These are phyloP conservation scores for Tiphia femorata DNA, from an alignment of 2,888 invertebrate genomes.

Conservation along the genomic window DNA sequence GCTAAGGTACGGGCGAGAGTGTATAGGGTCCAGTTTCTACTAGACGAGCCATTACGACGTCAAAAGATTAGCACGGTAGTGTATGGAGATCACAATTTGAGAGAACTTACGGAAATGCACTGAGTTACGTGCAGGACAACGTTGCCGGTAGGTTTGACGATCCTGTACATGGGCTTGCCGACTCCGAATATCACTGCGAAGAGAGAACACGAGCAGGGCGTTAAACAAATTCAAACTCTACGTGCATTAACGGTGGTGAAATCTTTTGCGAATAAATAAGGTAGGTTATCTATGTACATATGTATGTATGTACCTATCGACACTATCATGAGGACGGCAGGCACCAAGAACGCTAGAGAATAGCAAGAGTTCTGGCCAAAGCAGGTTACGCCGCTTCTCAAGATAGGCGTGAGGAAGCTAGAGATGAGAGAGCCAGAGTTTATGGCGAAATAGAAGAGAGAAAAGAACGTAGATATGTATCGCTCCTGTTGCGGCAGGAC, in stretches of 20 bases:
- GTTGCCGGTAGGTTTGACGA: conserved; percentile 86
- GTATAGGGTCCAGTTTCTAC: no score
- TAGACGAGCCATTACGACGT: no score
- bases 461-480: conserved; percentile 89
- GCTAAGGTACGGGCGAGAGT: no score
- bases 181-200: conserved; percentile 81
- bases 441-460: conserved; percentile 94
- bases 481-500: conserved; percentile 82
- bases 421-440: conserved; percentile 92
- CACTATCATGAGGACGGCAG: conserved; percentile 86
- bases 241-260: background rate
- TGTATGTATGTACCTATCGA: conserved; percentile 77
- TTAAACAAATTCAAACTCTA: no score
- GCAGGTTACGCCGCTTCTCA: conserved; percentile 84
- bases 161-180: conserved; percentile 83
- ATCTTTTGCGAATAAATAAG: background rate
- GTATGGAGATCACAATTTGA: no score
- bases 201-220: no score
- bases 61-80: background rate
- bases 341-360: conserved; percentile 90
- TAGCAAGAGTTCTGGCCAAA: conserved; percentile 84
- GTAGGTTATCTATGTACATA: background rate
- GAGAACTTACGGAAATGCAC: conserved; percentile 81
- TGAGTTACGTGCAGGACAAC: conserved; percentile 82
- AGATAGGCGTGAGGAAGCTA: conserved; percentile 87